Evolutionary conservation across 2,113 vertebrate genomes (phyloP).

Genomic region (Ploceus nigricollis): DNA sequence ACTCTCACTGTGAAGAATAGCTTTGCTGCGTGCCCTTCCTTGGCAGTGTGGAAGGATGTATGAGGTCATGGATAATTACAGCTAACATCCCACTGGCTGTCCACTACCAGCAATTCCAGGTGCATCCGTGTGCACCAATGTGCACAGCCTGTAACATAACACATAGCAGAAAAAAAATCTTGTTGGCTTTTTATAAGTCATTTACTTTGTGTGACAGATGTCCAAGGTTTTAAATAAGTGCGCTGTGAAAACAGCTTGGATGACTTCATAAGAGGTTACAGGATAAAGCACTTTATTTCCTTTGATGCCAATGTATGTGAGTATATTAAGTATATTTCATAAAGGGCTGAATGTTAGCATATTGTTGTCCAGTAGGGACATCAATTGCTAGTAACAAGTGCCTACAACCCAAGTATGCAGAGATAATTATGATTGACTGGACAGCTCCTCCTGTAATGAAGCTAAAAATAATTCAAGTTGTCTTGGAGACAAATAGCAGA

Average conservation of each 20-base stretch:
- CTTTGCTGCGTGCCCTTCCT: neutral
- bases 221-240: constrained; percentile 11
- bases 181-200: neutral
- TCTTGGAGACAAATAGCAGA: neutral
- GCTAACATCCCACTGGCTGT: neutral
- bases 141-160: neutral
- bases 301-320: neutral
- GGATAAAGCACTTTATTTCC: neutral
- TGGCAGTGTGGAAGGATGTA: neutral
- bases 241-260: neutral
- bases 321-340: neutral
- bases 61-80: neutral
- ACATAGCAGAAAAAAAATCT: neutral
- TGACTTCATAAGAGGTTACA: neutral
- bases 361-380: neutral
- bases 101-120: neutral
- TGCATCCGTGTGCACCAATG: neutral
- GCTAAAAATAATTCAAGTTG: neutral
- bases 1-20: neutral
- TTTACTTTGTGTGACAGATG: neutral
- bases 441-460: neutral
- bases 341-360: neutral
- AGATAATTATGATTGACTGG: neutral
- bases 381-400: neutral
- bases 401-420: neutral